Evolutionary conservation across 2,113 vertebrate species (phyloP), one percentile per base, ranked within the genome.

Genomic region (Upupa epops): DNA sequence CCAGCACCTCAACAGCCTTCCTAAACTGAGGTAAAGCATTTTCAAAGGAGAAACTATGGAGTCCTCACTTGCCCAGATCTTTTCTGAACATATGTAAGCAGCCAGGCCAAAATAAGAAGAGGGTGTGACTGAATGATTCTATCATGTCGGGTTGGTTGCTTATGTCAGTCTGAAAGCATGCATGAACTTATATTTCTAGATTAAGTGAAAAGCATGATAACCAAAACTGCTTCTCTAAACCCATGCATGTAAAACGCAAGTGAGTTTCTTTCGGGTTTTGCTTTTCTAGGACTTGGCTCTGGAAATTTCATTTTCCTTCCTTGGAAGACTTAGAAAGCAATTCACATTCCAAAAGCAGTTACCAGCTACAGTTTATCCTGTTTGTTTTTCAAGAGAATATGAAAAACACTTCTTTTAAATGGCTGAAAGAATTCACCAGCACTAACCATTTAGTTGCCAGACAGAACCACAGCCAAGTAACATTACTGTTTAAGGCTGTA

Each of bases 301-400:
- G 52, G 52, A 85, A 82, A 77, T 6, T 40, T 14, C 8, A 1
- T 76, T 79, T 92, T 55, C 19, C 86, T 95, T 92, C 89, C 74
- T 87, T 74, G 66, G 77, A 82, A 93, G 68, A 87, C 77, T 76
- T 73, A 72, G 40, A 84, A 93, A 78, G 29, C 8, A 56, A 70
- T 69, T 87, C 59, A 60, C 51, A 40, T 84, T 89, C 34, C 78
- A 59, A 92, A 90, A 92, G 26, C 46, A 66, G 51, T 82, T 86
- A 90, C 40, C 55, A 90, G 36, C 51, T 73, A 79, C 42, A 70
- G 46, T 8, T 84, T 63, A 61, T 51, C 29, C 21, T 51, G 13
- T 24, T 80, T 75, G 29, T 48, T 87, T 92, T 78, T 60, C 55
- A 66, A 83, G 5, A 54, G 16, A 86, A 82, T 65, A 88, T 16